Conservation (phyloP, 2,888 invertebrate species). For the Podotricha telesiphe region DNA sequence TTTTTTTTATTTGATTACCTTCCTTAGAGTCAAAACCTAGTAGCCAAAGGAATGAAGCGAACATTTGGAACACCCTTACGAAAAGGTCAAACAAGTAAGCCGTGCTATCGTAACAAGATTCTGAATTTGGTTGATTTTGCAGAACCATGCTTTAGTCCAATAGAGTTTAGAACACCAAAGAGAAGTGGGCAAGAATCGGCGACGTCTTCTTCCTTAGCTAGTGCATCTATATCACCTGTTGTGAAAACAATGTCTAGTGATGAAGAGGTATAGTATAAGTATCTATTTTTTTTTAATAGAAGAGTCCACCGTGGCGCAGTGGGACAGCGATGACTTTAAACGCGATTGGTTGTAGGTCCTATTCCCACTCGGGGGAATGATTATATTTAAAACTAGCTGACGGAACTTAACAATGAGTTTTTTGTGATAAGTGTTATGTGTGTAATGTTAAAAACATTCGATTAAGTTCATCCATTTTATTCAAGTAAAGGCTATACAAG, state of each 20-base stretch:
- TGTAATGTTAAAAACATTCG: too few species aligned
- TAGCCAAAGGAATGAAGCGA: slow-evolving; percentile 71
- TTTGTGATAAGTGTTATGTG: too few species aligned
- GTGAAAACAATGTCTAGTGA: slow-evolving; percentile 67
- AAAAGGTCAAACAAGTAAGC: slow-evolving; percentile 51
- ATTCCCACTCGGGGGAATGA: too few species aligned
- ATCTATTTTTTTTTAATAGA: too few species aligned
- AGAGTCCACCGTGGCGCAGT: too few species aligned
- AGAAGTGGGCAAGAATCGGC: slow-evolving; percentile 55
- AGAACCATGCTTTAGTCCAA: slow-evolving; percentile 73
- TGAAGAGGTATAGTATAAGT: slow-evolving; percentile 62
- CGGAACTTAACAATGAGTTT: too few species aligned
- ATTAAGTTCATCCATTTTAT: too few species aligned
- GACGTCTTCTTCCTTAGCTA: slow-evolving; percentile 64
- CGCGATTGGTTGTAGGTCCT: too few species aligned
- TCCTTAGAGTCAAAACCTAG: slow-evolving; percentile 62
- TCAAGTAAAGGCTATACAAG: too few species aligned
- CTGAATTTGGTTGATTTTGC: slow-evolving; percentile 71
- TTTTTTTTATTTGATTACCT: not conserved
- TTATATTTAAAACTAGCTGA: too few species aligned
- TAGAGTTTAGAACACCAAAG: slow-evolving; percentile 67
- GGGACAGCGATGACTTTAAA: too few species aligned
- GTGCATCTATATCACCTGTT: slow-evolving; percentile 70
- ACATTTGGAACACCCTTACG: slow-evolving; percentile 74
- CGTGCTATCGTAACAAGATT: slow-evolving; percentile 70